A percentile compares a stretch with the other conserved stretches of the same genome.
phyloP scores from a whole-genome alignment of 2,888 invertebrate species.

The Philonicus albiceps region DNA sequence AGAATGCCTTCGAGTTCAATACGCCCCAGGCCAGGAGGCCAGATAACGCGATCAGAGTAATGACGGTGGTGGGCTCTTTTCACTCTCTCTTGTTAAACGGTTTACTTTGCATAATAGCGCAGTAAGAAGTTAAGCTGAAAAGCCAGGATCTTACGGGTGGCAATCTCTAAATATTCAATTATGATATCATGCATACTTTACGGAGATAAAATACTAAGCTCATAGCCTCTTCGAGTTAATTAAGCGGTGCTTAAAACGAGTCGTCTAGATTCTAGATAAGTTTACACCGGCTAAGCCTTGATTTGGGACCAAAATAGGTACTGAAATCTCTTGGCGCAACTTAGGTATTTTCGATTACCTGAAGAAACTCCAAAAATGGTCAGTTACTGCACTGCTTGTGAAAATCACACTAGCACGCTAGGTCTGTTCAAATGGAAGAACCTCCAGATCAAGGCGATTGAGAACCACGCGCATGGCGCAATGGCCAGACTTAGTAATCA shows the following conservation, averaged over 20 bases:
- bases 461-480: not conserved
- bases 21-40: not conserved
- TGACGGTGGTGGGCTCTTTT: slow-evolving; percentile 9
- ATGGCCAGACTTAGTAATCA: not conserved
- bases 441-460: not conserved
- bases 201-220: not conserved
- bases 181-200: not conserved
- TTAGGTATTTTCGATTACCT: not conserved
- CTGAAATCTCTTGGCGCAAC: slow-evolving; percentile 14
- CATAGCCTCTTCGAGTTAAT: not conserved
- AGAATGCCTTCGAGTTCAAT: not conserved
- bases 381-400: not conserved
- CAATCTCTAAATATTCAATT: not conserved
- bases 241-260: not conserved
- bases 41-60: not conserved
- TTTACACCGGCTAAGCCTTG: not conserved
- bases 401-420: not conserved
- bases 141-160: not conserved
- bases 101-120: slow-evolving; percentile 17
- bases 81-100: slow-evolving; percentile 2
- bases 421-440: not conserved
- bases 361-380: slow-evolving; percentile 30
- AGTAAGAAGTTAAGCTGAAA: not conserved
- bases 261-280: not conserved
- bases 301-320: slow-evolving; percentile 19